A percentile compares a stretch with the other conserved stretches of the same genome.
Conservation (phyloP, 53 echinoderm and acorn worm species). For the Apostichopus leukothele region DNA sequence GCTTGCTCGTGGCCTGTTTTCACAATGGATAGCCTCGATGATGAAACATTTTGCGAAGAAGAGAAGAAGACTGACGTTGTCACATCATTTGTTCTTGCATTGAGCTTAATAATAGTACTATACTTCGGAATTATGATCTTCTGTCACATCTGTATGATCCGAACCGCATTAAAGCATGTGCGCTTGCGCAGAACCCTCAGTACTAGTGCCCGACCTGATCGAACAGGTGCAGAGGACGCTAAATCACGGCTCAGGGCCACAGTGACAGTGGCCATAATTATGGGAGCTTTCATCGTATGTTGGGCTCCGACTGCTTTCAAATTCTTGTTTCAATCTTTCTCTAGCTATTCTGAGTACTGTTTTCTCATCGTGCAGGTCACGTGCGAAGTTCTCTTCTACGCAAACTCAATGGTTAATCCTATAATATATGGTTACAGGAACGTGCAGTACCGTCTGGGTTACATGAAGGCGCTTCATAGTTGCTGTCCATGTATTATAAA, state of each 20-base stretch:
- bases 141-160: constrained; percentile 26
- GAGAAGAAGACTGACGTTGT: constrained; percentile 13
- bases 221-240: constrained; percentile 16
- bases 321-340: constrained; percentile 23
- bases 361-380: constrained; percentile 37
- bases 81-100: constrained; percentile 11
- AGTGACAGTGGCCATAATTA: constrained; percentile 34
- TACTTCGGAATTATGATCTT: constrained; percentile 46
- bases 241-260: constrained; percentile 32
- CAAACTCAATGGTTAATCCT: constrained; percentile 40
- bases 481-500: constrained; percentile 15
- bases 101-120: constrained; percentile 19
- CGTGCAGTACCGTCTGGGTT: constrained; percentile 20
- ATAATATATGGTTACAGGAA: constrained; percentile 47
- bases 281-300: constrained; percentile 30
- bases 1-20: constrained; percentile 24
- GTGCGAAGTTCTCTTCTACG: constrained; percentile 30
- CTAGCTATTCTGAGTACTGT: background rate
- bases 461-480: constrained; percentile 1
- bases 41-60: constrained; percentile 28
- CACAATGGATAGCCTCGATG: background rate
- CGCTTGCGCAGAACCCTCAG: constrained; percentile 28
- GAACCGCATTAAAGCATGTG: constrained; percentile 18
- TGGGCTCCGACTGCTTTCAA: constrained; percentile 38
- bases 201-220: background rate